phyloP scores from a whole-genome alignment of 2,797 vertebrate species.

The Gymnothorax reevesii region DNA sequence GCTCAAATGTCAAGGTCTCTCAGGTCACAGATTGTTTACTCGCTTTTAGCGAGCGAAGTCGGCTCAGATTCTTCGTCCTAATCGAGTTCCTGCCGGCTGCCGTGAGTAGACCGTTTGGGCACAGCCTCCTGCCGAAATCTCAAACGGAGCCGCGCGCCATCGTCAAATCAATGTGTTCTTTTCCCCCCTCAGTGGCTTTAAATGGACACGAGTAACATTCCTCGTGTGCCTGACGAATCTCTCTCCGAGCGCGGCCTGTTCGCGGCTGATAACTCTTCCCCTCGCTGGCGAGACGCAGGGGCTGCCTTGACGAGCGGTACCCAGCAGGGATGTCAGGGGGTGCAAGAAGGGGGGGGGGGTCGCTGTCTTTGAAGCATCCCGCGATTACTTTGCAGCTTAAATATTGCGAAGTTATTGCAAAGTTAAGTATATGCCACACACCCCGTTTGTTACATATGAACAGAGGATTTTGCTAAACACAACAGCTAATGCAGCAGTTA shows the following conservation, averaged over 20 bases:
- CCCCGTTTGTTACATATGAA: background rate
- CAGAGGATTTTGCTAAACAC: background rate
- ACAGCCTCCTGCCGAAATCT: background rate
- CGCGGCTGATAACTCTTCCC: background rate
- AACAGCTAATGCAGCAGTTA: background rate
- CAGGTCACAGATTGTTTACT: background rate
- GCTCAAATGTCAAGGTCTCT: background rate
- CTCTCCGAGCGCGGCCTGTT: background rate
- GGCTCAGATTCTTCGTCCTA: background rate
- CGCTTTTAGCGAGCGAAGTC: background rate
- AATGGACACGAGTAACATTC: background rate
- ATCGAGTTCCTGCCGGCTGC: background rate
- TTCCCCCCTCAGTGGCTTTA: background rate
- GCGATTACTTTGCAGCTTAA: background rate
- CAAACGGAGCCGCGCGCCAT: background rate
- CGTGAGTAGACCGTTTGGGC: background rate
- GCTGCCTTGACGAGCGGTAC: background rate
- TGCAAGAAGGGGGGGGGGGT: background rate
- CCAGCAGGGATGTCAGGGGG: background rate
- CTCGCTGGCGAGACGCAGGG: background rate
- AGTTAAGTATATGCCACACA: background rate
- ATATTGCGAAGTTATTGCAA: background rate
- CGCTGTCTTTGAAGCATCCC: background rate
- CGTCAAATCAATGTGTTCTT: background rate
- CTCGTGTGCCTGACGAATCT: background rate